These are phyloP conservation scores for Perca schrenkii DNA, from an alignment of 2,113 vertebrate genomes.

Conservation along the genomic window DNA sequence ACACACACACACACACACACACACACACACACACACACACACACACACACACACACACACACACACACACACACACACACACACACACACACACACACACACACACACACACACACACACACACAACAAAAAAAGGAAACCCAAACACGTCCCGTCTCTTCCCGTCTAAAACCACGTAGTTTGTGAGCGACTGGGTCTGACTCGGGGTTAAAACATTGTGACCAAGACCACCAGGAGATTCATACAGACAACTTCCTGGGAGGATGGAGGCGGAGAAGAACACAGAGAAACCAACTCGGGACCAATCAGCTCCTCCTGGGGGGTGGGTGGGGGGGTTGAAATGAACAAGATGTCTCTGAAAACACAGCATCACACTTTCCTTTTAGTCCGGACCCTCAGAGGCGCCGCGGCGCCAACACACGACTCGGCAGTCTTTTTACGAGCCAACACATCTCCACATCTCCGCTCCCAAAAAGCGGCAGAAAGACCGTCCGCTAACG, in stretches of 20 bases:
- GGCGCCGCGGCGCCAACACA: neutral
- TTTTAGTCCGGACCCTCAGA: neutral
- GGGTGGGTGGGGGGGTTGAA: neutral
- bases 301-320: constrained; percentile 30
- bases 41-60: too few species aligned
- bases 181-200: neutral
- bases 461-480: too few species aligned
- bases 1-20: too few species aligned
- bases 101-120: neutral
- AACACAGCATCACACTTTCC: constrained; percentile 16
- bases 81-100: too few species aligned
- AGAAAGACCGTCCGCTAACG: too few species aligned
- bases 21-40: too few species aligned
- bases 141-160: neutral
- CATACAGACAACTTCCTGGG: neutral
- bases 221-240: constrained; percentile 58
- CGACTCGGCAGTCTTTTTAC: constrained; percentile 13
- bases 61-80: too few species aligned
- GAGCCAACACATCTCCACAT: neutral
- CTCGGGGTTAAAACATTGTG: constrained; percentile 47
- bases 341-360: constrained; percentile 14
- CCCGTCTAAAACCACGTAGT: constrained; percentile 37
- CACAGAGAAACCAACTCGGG: constrained; percentile 2
- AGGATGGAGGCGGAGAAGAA: constrained; percentile 13
- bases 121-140: constrained; percentile 16